Evolutionary conservation across 2,113 vertebrate genomes (phyloP).

Genomic region (Ochotona princeps): DNA sequence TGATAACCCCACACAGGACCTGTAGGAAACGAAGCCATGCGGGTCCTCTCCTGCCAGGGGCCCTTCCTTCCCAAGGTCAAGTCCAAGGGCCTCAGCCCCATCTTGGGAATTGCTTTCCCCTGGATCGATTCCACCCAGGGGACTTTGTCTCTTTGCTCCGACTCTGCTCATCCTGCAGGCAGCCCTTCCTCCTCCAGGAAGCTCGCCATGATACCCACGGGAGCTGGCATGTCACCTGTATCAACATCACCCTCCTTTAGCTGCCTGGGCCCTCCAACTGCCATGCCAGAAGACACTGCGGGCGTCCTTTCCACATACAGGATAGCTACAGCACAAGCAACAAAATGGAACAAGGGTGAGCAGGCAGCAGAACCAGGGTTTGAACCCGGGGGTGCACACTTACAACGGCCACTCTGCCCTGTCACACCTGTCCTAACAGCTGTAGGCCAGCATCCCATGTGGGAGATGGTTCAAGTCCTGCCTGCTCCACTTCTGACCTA

Average conservation of each 20-base stretch:
- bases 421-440: constrained; percentile 14
- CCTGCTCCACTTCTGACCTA: too few species aligned
- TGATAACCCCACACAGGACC: accelerated
- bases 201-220: accelerated
- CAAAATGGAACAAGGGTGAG: not conserved
- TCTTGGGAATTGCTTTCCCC: too few species aligned
- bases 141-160: too few species aligned
- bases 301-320: too few species aligned
- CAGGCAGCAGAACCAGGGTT: not conserved
- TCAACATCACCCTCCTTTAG: accelerated
- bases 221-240: not conserved
- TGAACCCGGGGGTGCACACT: not conserved
- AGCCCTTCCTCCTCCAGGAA: not conserved
- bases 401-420: not conserved
- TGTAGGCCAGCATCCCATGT: too few species aligned
- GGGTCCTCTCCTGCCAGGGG: too few species aligned
- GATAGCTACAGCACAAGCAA: accelerated
- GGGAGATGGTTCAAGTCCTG: too few species aligned
- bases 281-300: accelerated
- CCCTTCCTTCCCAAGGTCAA: too few species aligned
- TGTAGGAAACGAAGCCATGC: not conserved
- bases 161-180: too few species aligned
- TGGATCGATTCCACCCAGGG: too few species aligned
- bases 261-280: accelerated
- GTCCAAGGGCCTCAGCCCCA: not conserved